Evolutionary conservation across 2,888 invertebrate species (phyloP).

Genomic region (Eudemis profundana): DNA sequence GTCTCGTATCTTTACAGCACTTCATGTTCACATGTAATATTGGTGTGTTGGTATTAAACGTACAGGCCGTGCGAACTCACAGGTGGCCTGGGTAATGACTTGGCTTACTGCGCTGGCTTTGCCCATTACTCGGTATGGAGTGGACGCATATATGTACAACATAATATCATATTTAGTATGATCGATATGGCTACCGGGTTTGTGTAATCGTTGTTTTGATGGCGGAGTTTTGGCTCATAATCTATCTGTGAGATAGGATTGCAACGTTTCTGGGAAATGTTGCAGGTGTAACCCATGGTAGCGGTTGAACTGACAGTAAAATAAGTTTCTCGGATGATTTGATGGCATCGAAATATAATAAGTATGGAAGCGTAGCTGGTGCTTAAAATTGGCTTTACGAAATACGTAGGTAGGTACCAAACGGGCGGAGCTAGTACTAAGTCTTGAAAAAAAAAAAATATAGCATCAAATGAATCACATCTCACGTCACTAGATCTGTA

Average conservation of each 20-base stretch:
- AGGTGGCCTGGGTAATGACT: conserved; percentile 68
- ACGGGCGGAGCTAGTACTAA: no score
- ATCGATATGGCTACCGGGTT: conserved; percentile 52
- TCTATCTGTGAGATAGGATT: conserved; percentile 32
- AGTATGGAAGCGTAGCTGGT: no score
- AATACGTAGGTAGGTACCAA: no score
- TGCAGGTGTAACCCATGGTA: conserved; percentile 8
- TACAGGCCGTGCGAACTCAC: conserved; percentile 72
- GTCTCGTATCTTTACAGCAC: conserved; percentile 65
- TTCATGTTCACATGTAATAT: conserved; percentile 49
- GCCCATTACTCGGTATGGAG: conserved; percentile 75
- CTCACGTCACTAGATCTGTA: no score
- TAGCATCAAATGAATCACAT: no score
- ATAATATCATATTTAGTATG: conserved; percentile 66
- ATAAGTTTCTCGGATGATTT: no score
- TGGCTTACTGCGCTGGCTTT: conserved; percentile 71
- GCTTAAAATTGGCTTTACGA: no score
- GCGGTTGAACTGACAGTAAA: background rate
- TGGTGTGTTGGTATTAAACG: conserved; percentile 60
- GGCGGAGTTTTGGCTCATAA: conserved; percentile 25
- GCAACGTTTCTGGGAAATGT: conserved; percentile 38
- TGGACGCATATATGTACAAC: conserved; percentile 59
- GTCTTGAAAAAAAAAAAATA: no score
- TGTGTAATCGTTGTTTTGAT: conserved; percentile 54
- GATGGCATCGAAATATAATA: no score